Evolutionary conservation across 2,113 vertebrate species (phyloP).

Genomic region (Neofelis nebulosa): DNA sequence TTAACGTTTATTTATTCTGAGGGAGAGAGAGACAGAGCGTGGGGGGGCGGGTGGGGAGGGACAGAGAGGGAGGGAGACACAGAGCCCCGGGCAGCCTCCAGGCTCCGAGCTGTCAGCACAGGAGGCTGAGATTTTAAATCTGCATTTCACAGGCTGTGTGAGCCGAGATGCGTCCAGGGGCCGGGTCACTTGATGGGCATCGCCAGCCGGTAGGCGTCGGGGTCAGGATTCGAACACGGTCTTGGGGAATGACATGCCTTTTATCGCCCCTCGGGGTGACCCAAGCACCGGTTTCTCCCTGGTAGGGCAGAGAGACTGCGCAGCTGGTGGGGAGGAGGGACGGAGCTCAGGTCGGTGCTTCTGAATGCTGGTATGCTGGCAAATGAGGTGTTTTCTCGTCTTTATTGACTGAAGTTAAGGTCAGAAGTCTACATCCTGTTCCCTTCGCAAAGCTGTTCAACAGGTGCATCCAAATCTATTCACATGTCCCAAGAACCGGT

Average conservation of each 20-base stretch:
- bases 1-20: no score
- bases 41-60: no score
- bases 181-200: no score
- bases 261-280: neutral
- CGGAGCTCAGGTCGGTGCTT: neutral
- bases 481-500: neutral
- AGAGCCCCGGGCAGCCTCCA: no score
- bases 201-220: neutral
- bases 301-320: neutral
- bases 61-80: no score
- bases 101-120: no score
- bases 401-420: neutral
- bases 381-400: neutral
- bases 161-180: neutral
- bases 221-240: neutral
- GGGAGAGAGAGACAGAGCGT: no score
- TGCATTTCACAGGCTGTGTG: neutral
- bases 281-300: neutral
- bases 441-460: constrained; percentile 30
- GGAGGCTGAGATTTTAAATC: neutral
- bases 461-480: constrained; percentile 50
- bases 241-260: neutral
- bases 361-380: neutral
- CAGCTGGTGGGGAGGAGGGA: neutral
- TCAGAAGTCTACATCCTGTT: neutral